Conservation (phyloP, 2,113 vertebrate genomes). For the Cyphomyrus plagiostoma region DNA sequence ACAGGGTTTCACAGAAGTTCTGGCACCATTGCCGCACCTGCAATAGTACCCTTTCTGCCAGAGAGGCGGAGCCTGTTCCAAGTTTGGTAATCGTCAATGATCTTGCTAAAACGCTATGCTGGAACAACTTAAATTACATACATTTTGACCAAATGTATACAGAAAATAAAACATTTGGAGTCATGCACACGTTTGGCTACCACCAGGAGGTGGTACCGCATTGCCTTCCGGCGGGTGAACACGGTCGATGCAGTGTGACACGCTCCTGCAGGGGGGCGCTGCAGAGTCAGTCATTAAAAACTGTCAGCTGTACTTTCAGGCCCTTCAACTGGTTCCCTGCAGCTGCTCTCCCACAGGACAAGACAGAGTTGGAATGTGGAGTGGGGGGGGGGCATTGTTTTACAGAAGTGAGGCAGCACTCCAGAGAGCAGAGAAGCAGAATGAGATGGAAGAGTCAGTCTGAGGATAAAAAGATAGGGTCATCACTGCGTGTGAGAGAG, state of each 20-base stretch:
- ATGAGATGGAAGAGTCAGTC: constrained; percentile 9
- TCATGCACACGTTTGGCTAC: background rate
- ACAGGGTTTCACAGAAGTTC: background rate
- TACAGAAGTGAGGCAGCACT: constrained; percentile 1
- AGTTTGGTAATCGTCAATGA: background rate
- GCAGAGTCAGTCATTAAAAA: background rate
- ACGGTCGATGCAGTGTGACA: background rate
- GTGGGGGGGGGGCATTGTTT: background rate
- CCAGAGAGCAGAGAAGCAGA: constrained; percentile 18
- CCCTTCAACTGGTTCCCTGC: background rate
- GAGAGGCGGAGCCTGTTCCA: background rate
- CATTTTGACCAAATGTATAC: background rate
- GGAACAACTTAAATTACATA: background rate
- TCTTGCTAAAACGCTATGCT: background rate
- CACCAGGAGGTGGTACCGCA: background rate
- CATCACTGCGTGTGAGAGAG: constrained; percentile 45
- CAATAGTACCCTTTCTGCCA: background rate
- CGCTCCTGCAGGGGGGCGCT: background rate
- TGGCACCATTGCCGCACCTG: background rate
- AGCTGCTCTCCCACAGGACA: background rate
- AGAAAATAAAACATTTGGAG: background rate
- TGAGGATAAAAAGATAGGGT: constrained; percentile 34
- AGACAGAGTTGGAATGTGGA: background rate
- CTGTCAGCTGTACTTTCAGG: background rate
- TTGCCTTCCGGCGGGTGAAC: background rate